A percentile compares a stretch with the other conserved stretches of the same genome.
Conservation (phyloP, 2,797 vertebrate species). For the Otolemur crassicaudatus region DNA sequence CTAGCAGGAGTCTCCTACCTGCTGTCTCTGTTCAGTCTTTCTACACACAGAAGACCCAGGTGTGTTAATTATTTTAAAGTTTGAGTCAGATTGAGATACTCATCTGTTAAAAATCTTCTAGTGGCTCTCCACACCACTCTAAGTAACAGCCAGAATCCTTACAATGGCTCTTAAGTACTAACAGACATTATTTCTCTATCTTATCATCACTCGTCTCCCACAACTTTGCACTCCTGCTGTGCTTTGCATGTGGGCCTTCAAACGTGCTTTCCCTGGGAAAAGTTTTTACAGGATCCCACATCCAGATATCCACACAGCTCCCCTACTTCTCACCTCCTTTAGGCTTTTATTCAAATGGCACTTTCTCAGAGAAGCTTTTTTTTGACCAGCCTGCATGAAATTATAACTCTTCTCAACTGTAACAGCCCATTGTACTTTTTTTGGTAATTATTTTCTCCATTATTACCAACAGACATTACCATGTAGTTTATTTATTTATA, state of each 20-base stretch:
- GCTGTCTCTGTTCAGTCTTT: background rate
- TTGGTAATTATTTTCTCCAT: background rate
- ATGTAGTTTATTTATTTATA: background rate
- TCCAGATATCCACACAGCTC: background rate
- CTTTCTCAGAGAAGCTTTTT: background rate
- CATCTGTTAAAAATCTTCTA: background rate
- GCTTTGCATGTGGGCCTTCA: background rate
- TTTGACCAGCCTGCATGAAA: background rate
- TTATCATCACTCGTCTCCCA: background rate
- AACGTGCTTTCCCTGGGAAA: background rate
- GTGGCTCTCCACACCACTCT: background rate
- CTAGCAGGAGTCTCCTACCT: background rate
- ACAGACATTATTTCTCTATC: background rate
- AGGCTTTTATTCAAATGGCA: background rate
- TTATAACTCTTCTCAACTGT: background rate
- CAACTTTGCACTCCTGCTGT: background rate
- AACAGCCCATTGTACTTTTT: background rate
- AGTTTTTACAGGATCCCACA: background rate
- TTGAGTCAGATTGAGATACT: background rate
- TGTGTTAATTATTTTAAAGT: constrained; percentile 11
- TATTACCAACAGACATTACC: background rate
- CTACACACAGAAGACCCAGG: background rate
- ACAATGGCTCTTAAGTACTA: background rate
- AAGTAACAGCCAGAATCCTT: background rate
- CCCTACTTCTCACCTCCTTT: background rate